phyloP scores from a whole-genome alignment of 2,113 vertebrate species.

The Scytalopus superciliaris region DNA sequence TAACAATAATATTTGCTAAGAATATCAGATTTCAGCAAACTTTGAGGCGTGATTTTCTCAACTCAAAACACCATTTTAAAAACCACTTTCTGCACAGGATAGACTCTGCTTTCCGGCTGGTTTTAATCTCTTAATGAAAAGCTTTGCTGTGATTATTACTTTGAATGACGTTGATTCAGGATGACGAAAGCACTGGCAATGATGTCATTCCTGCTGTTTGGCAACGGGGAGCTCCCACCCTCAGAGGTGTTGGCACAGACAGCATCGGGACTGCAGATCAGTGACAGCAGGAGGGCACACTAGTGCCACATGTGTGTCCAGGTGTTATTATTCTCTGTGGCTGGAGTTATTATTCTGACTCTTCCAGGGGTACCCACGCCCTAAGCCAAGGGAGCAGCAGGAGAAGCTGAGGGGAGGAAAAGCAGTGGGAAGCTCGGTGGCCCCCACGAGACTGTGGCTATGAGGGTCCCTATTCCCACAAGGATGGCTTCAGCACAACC shows the following conservation, averaged over 20 bases:
- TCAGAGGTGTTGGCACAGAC: not conserved
- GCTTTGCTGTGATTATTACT: not conserved
- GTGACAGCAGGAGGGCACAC: not conserved
- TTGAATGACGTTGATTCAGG: not conserved
- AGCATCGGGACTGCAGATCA: not conserved
- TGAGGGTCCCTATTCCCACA: fast-evolving
- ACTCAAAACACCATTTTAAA: not conserved
- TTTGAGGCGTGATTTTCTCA: not conserved
- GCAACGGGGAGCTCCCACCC: not conserved
- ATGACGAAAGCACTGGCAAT: not conserved
- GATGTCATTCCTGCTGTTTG: not conserved
- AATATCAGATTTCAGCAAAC: not conserved
- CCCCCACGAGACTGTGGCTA: not conserved
- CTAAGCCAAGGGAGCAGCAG: not conserved
- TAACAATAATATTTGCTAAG: not conserved
- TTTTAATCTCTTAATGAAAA: not conserved
- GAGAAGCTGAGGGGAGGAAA: not conserved
- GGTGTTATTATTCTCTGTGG: not conserved
- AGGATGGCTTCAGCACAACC: not conserved
- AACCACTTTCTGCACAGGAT: not conserved
- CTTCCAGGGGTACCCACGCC: not conserved
- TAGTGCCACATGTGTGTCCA: not conserved
- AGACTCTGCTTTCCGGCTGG: not conserved
- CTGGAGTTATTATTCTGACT: not conserved
- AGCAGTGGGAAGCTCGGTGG: not conserved